Evolutionary conservation across 2,797 vertebrate species (phyloP).

Genomic region (Sebastes kiyomatsui): DNA sequence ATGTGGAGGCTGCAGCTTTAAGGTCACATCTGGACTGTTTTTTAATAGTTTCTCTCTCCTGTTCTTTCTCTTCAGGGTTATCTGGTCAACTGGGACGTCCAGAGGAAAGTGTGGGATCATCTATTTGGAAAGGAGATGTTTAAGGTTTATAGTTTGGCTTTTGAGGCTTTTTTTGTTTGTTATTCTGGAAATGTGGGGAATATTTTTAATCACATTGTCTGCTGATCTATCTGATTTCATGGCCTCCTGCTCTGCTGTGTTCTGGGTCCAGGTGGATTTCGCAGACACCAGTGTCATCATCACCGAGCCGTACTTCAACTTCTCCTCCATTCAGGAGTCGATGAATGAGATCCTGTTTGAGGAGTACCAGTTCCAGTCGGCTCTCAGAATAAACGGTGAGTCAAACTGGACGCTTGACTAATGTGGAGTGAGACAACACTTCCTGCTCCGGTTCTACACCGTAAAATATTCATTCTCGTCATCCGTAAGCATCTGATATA

Average conservation of each 20-base stretch:
- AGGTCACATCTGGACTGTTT: background rate
- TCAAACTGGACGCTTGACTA: background rate
- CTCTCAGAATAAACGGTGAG: constrained; percentile 92
- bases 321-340: constrained; percentile 96
- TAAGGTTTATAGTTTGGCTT: constrained; percentile 80
- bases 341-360: constrained; percentile 99
- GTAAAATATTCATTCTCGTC: too few relatives aligned
- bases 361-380: constrained; percentile 98
- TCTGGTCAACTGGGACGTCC: constrained; percentile 98
- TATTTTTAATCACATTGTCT: background rate
- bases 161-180: rapidly evolving
- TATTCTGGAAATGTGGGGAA: background rate
- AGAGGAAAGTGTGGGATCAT: constrained; percentile 98
- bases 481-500: too few relatives aligned
- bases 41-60: background rate
- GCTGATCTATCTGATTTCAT: background rate
- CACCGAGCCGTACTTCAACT: constrained; percentile 98
- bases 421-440: background rate
- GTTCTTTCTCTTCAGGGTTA: constrained; percentile 86
- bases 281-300: constrained; percentile 94
- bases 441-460: background rate
- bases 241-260: background rate
- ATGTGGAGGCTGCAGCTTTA: background rate
- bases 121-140: constrained; percentile 99
- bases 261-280: constrained; percentile 90